These are phyloP conservation scores for Cerceris rybyensis DNA, from an alignment of 2,888 invertebrate species.

Conservation along the genomic window DNA sequence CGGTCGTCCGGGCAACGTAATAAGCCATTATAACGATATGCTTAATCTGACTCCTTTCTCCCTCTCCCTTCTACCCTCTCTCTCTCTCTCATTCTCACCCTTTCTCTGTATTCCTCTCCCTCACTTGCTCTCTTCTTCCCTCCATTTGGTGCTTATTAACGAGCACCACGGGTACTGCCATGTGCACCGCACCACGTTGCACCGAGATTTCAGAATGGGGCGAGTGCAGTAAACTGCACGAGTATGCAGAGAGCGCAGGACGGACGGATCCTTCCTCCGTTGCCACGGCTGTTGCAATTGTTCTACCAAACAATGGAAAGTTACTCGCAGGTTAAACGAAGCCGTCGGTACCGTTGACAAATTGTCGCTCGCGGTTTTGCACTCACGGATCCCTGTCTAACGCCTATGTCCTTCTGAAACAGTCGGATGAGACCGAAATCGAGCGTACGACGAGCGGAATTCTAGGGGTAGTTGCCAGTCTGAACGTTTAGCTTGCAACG, in stretches of 20 bases:
- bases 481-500: constrained; percentile 16
- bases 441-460: constrained; percentile 7
- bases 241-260: neutral
- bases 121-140: neutral
- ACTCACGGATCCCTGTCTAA: constrained; percentile 38
- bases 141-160: constrained; percentile 60
- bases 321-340: constrained; percentile 67
- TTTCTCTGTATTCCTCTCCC: constrained; percentile 9
- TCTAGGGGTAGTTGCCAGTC: neutral
- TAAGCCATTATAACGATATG: constrained; percentile 67
- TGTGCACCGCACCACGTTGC: constrained; percentile 33
- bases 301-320: constrained; percentile 65
- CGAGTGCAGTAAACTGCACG: constrained; percentile 20
- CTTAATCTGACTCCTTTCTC: constrained; percentile 54
- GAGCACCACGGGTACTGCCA: constrained; percentile 42
- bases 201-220: constrained; percentile 10
- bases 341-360: constrained; percentile 63
- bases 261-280: constrained; percentile 14
- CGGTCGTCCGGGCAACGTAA: constrained; percentile 55
- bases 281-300: constrained; percentile 48
- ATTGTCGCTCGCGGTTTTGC: constrained; percentile 62
- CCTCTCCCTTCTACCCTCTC: constrained; percentile 1
- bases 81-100: neutral
- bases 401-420: neutral
- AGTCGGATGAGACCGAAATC: constrained; percentile 10